Conservation (phyloP, 2,113 vertebrate species). For the Leuciscus idus region DNA sequence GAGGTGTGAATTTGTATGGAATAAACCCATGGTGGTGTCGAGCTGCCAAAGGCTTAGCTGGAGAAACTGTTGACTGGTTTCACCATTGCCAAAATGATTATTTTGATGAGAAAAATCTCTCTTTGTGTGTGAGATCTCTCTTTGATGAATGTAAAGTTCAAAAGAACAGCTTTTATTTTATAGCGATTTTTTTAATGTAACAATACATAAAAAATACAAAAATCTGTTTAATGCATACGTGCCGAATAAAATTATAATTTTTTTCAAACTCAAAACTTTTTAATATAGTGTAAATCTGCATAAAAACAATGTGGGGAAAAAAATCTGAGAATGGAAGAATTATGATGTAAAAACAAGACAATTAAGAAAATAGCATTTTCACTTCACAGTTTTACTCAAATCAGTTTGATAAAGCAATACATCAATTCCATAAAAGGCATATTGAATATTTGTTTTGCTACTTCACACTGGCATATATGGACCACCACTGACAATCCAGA, state of each 20-base stretch:
- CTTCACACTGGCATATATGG: slow-evolving; percentile 17
- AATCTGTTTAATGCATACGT: too few relatives aligned
- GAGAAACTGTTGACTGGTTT: slow-evolving; percentile 23
- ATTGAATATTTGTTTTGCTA: not conserved
- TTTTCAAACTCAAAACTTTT: too few relatives aligned
- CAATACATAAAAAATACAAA: too few relatives aligned
- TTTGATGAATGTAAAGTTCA: too few relatives aligned
- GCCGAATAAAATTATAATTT: too few relatives aligned
- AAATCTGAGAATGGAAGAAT: too few relatives aligned
- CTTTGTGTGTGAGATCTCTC: not conserved
- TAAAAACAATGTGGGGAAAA: too few relatives aligned
- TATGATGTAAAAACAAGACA: too few relatives aligned
- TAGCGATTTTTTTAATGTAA: too few relatives aligned
- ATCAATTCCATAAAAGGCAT: not conserved
- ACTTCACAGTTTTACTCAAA: not conserved
- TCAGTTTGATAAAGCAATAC: not conserved
- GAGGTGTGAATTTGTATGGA: slow-evolving; percentile 36
- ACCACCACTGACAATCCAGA: not conserved
- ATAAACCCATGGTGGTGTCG: slow-evolving; percentile 22
- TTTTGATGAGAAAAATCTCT: slow-evolving; percentile 29
- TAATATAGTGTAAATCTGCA: too few relatives aligned
- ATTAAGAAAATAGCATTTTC: too few relatives aligned
- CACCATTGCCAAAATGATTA: not conserved
- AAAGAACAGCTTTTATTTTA: too few relatives aligned
- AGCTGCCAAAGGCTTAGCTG: slow-evolving; percentile 44